phyloP scores from a whole-genome alignment of 2,888 invertebrate species.

The Meiosimyza platycephala region DNA sequence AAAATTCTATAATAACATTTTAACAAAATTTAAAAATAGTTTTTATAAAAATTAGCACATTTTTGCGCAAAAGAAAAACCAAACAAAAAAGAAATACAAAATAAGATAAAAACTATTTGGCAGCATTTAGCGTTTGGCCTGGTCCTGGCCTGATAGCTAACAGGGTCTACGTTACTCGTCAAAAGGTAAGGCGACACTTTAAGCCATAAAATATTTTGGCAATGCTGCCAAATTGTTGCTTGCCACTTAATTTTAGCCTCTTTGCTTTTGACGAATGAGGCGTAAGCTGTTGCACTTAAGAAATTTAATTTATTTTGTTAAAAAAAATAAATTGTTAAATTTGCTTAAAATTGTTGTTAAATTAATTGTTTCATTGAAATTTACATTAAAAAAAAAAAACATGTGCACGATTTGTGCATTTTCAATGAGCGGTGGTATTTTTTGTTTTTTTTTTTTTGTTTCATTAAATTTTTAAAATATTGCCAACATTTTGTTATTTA shows the following conservation, averaged over 20 bases:
- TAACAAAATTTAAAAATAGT: too few species aligned
- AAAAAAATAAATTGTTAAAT: too few species aligned
- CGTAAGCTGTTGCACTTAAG: not conserved
- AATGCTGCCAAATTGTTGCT: constrained; percentile 9
- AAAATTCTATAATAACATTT: too few species aligned
- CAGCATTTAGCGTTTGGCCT: not conserved
- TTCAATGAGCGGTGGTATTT: not conserved
- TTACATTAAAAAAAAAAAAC: not conserved
- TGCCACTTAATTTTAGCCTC: not conserved
- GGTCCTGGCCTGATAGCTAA: not conserved
- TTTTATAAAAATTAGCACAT: too few species aligned
- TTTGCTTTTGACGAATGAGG: constrained; percentile 12
- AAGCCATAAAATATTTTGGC: not conserved
- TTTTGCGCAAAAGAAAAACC: too few species aligned
- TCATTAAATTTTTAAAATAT: constrained; percentile 2
- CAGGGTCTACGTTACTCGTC: not conserved
- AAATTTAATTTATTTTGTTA: too few species aligned
- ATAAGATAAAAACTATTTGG: too few species aligned
- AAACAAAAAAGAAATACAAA: too few species aligned
- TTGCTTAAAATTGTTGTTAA: not conserved
- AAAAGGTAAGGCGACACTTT: too few species aligned
- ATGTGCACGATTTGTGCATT: not conserved
- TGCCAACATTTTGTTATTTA: not conserved
- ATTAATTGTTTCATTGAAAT: constrained; percentile 9
- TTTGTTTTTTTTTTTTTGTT: not conserved